Base-by-base conservation (phyloP, 2,113 vertebrate species). In the Hiodon alosoides region DNA sequence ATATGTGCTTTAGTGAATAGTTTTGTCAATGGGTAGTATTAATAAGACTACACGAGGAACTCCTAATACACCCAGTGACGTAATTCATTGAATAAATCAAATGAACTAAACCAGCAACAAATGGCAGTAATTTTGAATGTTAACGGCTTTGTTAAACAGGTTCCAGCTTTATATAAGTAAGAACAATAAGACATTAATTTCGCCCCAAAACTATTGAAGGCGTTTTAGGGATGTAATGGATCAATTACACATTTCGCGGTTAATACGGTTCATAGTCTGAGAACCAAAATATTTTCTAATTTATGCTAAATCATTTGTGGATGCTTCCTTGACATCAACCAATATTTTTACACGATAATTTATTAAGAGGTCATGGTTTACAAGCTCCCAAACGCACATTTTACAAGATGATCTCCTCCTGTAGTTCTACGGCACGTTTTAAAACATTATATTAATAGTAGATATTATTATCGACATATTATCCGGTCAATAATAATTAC, bases 21-120 rank as follows among this genome's bases (percentile, higher is more conserved):
- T 73, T 66, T 72, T n/a, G 65, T 16, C 58, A 60, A 67, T 69
- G 65, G 47, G 66, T 47, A 52, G 48, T 31, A 48, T 67, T 46
- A 74, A 75, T 69, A 67, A 71, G 61, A 31, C 48, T 60, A 71
- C 69, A 67, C 74, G 54, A 59, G 16, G 76, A 59, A 81, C 78
- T 79, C 68, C 77, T 69, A 72, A 78, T 75, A 73, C 79, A 73
- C 14, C 67, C 64, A 71, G 71, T 79, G 73, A 81, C 76, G 73
- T 75, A 80, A 80, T 79, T 83, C 69, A 65, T 76, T 77, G 81
- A 83, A 78, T 79, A 73, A 79, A 83, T 83, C 81, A 79, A 79
- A 80, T 84, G 73, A 77, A 59, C 71, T 73, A 79, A 76, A 74
- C 72, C 72, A 75, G 74, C 69, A 68, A 79, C 71, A 80, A 82